These are phyloP conservation scores for Drosophila repletoides DNA, from an alignment of 1,140 invertebrate species.

Conservation along the genomic window DNA sequence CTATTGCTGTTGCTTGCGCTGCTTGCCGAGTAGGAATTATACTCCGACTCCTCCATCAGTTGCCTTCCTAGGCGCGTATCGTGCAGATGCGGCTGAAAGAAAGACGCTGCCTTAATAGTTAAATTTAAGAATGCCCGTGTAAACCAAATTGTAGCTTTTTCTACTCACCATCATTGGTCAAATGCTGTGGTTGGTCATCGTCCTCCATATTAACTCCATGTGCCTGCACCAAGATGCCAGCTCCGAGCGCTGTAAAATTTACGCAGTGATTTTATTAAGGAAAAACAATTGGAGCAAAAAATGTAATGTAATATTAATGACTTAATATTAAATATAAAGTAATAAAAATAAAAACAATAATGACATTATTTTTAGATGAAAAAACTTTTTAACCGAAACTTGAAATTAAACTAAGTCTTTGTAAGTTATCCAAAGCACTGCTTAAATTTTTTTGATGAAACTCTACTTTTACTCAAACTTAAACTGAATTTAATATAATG, in stretches of 20 bases:
- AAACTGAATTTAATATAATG: too few relatives aligned
- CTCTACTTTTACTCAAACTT: too few relatives aligned
- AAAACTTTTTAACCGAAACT: too few relatives aligned
- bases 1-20: constrained; percentile 41
- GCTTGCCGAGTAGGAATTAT: constrained; percentile 31
- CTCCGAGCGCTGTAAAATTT: constrained; percentile 26
- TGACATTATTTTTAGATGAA: too few relatives aligned
- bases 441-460: too few relatives aligned
- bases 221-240: neutral
- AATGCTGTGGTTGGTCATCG: constrained; percentile 64
- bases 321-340: too few relatives aligned
- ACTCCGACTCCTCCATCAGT: constrained; percentile 41
- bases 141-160: constrained; percentile 25
- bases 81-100: constrained; percentile 78
- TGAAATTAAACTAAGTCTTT: too few relatives aligned
- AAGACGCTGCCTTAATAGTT: constrained; percentile 82
- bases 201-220: constrained; percentile 30
- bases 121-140: constrained; percentile 76
- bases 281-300: too few relatives aligned
- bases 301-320: too few relatives aligned
- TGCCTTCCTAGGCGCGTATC: constrained; percentile 62
- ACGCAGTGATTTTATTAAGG: too few relatives aligned
- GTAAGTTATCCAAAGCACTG: too few relatives aligned
- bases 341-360: too few relatives aligned
- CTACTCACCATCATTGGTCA: constrained; percentile 77